Conservation (phyloP, 2,888 invertebrate genomes). For the Erynnis tages region DNA sequence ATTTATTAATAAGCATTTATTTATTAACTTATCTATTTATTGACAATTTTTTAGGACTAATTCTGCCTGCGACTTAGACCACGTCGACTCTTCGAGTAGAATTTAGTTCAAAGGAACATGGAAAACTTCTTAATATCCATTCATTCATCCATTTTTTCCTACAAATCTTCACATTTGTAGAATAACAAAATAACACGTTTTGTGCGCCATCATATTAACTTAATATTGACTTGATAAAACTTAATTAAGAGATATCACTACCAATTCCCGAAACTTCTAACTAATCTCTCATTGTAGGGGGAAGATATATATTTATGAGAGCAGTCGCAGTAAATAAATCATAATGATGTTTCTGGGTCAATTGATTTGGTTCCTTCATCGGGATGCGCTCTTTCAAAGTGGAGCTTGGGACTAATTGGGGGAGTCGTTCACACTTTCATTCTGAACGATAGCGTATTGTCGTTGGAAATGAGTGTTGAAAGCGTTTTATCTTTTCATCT, state of each 20-base stretch:
- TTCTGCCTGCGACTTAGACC: too few species aligned
- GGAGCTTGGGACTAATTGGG: conserved; percentile 24
- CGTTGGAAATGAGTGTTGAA: conserved; percentile 13
- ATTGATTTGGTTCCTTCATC: conserved; percentile 22
- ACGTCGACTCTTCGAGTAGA: too few species aligned
- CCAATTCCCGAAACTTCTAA: background rate
- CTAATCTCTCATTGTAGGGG: conserved; percentile 14
- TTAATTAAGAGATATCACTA: conserved; percentile 6
- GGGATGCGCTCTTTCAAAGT: conserved; percentile 16
- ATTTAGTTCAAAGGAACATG: too few species aligned
- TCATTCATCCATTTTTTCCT: too few species aligned
- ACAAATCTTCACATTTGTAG: too few species aligned
- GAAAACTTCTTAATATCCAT: too few species aligned
- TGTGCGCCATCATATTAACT: too few species aligned
- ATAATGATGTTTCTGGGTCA: conserved; percentile 27
- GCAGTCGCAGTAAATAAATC: conserved; percentile 20
- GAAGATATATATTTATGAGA: conserved; percentile 16
- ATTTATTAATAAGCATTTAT: too few species aligned
- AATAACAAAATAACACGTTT: too few species aligned
- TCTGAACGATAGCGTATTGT: conserved; percentile 24
- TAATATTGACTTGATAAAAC: conserved; percentile 6
- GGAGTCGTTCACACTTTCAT: conserved; percentile 20
- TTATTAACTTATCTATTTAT: too few species aligned
- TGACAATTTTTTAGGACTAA: too few species aligned
- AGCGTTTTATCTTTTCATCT: conserved; percentile 6